A percentile compares a stretch with the other conserved stretches of the same genome.
These are phyloP conservation scores for Caenorhabditis wallacei DNA, from an alignment of 2,888 invertebrate genomes.

Conservation along the genomic window DNA sequence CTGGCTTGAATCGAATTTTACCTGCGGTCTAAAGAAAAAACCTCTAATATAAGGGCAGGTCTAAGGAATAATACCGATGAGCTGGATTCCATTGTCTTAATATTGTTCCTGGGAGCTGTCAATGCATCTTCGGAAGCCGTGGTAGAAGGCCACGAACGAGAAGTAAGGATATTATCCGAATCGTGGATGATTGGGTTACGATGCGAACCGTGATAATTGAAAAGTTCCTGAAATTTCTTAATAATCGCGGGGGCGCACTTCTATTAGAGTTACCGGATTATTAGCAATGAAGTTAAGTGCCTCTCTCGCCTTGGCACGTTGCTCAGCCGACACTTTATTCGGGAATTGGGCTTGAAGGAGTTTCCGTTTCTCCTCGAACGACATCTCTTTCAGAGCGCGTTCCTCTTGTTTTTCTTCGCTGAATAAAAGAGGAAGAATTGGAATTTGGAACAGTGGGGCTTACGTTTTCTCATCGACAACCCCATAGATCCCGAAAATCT, in stretches of 20 bases:
- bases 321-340: constrained; percentile 5
- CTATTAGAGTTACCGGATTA: neutral
- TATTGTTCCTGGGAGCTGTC: constrained; percentile 3
- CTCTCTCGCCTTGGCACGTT: constrained; percentile 19
- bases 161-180: neutral
- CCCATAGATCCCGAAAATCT: constrained; percentile 30
- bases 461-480: neutral
- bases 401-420: neutral
- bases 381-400: constrained; percentile 7
- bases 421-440: no score
- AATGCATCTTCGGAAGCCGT: constrained; percentile 1
- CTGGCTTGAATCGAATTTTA: no score
- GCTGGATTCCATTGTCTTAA: neutral
- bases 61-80: no score
- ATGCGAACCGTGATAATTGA: no score
- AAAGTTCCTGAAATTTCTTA: neutral
- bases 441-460: neutral
- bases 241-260: neutral
- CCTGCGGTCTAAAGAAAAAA: neutral
- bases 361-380: constrained; percentile 35
- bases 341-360: constrained; percentile 30
- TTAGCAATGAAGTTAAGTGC: constrained; percentile 23
- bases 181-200: neutral
- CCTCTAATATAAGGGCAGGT: no score
- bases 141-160: constrained; percentile 18